Base-by-base conservation (phyloP, 2,888 invertebrate species). In the Lottia scabra region DNA sequence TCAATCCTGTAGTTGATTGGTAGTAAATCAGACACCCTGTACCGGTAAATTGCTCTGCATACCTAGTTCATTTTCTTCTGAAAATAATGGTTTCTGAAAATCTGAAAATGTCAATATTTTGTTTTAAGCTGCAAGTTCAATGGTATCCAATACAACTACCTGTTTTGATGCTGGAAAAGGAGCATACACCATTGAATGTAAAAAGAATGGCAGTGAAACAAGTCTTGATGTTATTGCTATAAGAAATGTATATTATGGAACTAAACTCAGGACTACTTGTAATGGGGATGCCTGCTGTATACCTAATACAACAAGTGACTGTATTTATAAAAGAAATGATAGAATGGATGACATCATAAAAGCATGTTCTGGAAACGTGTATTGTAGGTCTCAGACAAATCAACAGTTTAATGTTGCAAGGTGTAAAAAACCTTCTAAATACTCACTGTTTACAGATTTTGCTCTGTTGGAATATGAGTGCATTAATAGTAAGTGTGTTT, bases 391-490 rank as follows among this genome's bases (percentile, higher is more conserved):
- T 26, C 56, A 65, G 15, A 56, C 8, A 10, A 66, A 38, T 15
- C 27, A 1, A 26, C 38, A 23, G 16, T 46, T 12, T 23, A 56
- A 30, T 30, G 27, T 62, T 8, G n/a, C 23, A 19, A 26, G 10
- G 6, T 70, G 70, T 62, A n/a, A 46, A n/a, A n/a, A 26, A 1
- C 6, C 38, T 19, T 16, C 6, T 13, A n/a, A 15, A 16, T 70
- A 65, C 38, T 16, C 23, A n/a, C 3, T 15, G 2, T 23, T 27
- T 12, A 66, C 70, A 23, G 43, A 65, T 13, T 70, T 43, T 26
- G 56, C 65, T 38, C 19, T 56, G 13, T 19, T 70, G 43, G 66
- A 70, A 66, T 70, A 66, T 43, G 65, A 66, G 19, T 70, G 70
- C 16, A 65, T 70, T 38, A 70, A 70, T 19, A 45, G 70, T 70